A percentile compares a stretch with the other conserved stretches of the same genome.
Conservation (phyloP, 2,797 vertebrate genomes). For the Sebastes taczanowskii region DNA sequence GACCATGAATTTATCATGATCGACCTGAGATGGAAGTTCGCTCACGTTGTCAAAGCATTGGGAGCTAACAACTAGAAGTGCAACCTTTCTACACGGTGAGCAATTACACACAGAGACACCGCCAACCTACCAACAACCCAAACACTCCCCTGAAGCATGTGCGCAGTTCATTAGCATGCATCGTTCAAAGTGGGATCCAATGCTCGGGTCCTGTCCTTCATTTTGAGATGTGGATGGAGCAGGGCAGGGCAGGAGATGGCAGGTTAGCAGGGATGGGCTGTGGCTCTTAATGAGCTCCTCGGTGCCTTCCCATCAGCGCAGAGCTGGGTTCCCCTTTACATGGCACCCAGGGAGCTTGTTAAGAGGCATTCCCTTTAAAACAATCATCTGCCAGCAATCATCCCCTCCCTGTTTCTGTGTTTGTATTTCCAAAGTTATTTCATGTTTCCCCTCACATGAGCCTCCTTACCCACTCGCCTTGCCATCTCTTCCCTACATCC, state of each 20-base stretch:
- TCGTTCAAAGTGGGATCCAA: constrained; percentile 29
- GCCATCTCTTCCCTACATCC: background rate
- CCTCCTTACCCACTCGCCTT: background rate
- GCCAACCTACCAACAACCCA: constrained; percentile 12
- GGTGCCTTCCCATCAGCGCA: constrained; percentile 51
- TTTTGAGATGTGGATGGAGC: constrained; percentile 49
- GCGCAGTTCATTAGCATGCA: constrained; percentile 57
- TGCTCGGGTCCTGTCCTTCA: constrained; percentile 61
- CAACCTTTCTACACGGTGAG: constrained; percentile 6
- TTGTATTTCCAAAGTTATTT: constrained; percentile 19
- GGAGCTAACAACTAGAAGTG: constrained; percentile 1
- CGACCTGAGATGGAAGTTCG: background rate
- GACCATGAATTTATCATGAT: constrained; percentile 23
- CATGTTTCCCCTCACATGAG: background rate
- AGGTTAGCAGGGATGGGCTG: constrained; percentile 48
- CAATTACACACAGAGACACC: constrained; percentile 21
- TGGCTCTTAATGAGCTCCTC: constrained; percentile 79
- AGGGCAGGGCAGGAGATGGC: constrained; percentile 44
- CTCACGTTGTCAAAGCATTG: constrained; percentile 27
- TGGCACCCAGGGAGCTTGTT: constrained; percentile 78
- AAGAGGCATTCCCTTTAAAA: constrained; percentile 73
- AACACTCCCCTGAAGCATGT: constrained; percentile 12
- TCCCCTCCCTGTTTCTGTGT: constrained; percentile 23
- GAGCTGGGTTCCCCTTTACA: constrained; percentile 22
- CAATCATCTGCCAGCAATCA: constrained; percentile 53